Base-by-base conservation (phyloP, 2,888 invertebrate species). In the Ashinkailepas kermadecensis region DNA sequence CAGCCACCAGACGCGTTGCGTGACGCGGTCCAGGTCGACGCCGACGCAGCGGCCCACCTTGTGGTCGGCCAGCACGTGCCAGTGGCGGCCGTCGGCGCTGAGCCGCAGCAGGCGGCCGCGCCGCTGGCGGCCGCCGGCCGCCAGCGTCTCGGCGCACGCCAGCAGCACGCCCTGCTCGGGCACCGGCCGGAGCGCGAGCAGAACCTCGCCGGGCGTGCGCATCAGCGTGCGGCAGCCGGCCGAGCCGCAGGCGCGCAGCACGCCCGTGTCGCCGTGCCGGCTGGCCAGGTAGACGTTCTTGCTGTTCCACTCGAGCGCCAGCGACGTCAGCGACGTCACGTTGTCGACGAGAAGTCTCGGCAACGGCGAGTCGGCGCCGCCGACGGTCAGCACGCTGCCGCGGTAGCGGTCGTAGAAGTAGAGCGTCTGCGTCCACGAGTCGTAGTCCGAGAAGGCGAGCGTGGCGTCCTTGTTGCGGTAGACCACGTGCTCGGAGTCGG, bases 231-330 rank as follows among this genome's bases (percentile, higher is more conserved):
- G 57, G 25, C 79, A 79, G 6, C 7, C 23, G n/a, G 58, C 79
- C 13, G 1, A 2, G 58, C 21, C 12, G 25, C 79, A 79, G 15
- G 25, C 58, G 58, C 58, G 58, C 25, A 79, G 58, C 13, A 59
- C 59, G 11, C 79, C 59, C 23, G 58, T 25, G 15, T 25, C 59
- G 15, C 15, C 25, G 12, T 57, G 23, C 12, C 25, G 21, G 79
- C 79, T 79, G 79, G 79, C 79, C 79, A 79, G 58, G 58, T 79
- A 79, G 12, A 79, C 79, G 23, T 11, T 58, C 59, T 79, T 79
- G 58, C 58, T 79, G 23, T n/a, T 23, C 79, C 79, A 79, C 23
- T 79, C 79, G 23, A 58, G 25, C 15, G 79, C 79, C 58, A 79
- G 11, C 13, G 79, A 58, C 12, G 79, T 79, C 23, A 58, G 23